These are phyloP conservation scores for Turnix velox DNA, from an alignment of 2,113 vertebrate genomes.

Conservation along the genomic window DNA sequence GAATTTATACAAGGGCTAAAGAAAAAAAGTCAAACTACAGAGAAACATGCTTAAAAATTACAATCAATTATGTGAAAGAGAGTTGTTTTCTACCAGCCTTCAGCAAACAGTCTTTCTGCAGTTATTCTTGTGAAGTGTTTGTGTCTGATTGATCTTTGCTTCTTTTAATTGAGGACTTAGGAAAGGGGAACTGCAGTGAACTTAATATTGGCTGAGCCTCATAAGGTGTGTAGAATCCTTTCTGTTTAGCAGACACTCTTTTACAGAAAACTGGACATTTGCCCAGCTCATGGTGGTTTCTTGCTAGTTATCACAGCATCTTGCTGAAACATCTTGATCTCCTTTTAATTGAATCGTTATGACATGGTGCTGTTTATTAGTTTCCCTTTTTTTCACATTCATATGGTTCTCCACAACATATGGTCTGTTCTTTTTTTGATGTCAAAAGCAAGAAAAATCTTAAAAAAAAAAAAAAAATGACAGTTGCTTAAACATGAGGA, in stretches of 20 bases:
- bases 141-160: not conserved
- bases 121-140: not conserved
- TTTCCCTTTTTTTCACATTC: not conserved
- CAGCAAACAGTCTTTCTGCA: not conserved
- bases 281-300: not conserved
- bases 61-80: not conserved
- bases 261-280: not conserved
- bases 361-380: not conserved
- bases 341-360: not conserved
- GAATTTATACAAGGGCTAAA: not conserved
- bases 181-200: not conserved
- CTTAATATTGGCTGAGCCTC: not conserved
- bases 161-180: not conserved
- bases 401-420: not conserved
- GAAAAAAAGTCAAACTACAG: not conserved
- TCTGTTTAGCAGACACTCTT: not conserved
- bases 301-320: not conserved
- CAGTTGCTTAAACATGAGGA: not conserved
- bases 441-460: not conserved
- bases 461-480: not conserved
- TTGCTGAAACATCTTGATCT: constrained; percentile 26
- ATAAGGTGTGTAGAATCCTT: not conserved
- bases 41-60: not conserved
- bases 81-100: not conserved
- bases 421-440: not conserved